These are phyloP conservation scores for Trypoxylus dichotomus DNA, from an alignment of 1,140 invertebrate species.

Conservation along the genomic window DNA sequence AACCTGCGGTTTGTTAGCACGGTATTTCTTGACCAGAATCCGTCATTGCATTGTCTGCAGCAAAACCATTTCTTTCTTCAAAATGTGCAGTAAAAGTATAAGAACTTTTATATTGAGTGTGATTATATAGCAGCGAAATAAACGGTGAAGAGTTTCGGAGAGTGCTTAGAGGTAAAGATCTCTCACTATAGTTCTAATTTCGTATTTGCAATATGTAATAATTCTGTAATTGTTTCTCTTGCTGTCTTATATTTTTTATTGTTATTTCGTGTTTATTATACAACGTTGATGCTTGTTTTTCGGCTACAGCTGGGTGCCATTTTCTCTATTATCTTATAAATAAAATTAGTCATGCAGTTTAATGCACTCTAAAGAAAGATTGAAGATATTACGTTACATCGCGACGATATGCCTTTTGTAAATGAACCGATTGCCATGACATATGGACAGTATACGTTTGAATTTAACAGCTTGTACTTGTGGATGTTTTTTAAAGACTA, in stretches of 20 bases:
- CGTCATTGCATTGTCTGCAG: conserved; percentile 22
- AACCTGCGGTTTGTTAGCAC: conserved; percentile 22
- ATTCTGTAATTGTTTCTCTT: not conserved
- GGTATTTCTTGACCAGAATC: not conserved
- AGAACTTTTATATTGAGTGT: conserved; percentile 1
- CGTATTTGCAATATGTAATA: not conserved
- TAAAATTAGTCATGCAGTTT: conserved; percentile 27
- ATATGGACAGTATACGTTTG: not conserved
- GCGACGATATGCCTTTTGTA: not conserved
- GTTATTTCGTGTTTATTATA: not conserved
- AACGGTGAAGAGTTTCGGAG: conserved; percentile 18
- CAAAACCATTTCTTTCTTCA: conserved; percentile 19
- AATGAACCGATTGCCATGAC: not conserved
- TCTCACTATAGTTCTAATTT: not conserved
- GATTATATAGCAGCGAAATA: conserved; percentile 25
- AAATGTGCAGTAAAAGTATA: conserved; percentile 28
- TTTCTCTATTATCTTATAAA: conserved; percentile 27
- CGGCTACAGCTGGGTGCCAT: conserved; percentile 24
- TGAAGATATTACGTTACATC: not conserved
- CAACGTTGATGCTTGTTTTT: conserved; percentile 4
- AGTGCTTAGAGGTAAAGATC: conserved; percentile 5
- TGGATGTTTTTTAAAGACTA: too few relatives aligned
- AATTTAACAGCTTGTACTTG: too few relatives aligned
- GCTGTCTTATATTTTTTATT: not conserved
- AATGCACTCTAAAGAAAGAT: conserved; percentile 18